Evolutionary conservation across 1,140 invertebrate species (phyloP).

Genomic region (Metopolophium dirhodum): DNA sequence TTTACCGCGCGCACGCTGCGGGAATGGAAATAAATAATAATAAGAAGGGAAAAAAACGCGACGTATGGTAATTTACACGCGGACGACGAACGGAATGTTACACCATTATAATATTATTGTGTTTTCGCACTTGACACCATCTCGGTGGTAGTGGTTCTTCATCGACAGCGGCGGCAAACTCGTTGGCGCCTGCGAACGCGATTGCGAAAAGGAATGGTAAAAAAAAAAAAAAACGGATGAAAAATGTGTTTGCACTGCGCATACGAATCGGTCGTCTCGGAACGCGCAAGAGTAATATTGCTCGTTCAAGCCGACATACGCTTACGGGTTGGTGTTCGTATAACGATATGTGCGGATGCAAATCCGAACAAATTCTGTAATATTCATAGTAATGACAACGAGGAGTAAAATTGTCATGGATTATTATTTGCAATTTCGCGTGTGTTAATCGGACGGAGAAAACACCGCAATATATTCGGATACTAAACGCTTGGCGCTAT

Average conservation of each 20-base stretch:
- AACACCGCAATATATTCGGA: too few species aligned
- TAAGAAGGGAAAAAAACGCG: constrained; percentile 20
- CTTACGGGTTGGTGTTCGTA: background rate
- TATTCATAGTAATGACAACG: too few species aligned
- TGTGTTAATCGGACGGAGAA: too few species aligned
- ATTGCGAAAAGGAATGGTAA: background rate
- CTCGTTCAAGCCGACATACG: background rate
- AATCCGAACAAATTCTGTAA: background rate
- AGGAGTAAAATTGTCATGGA: background rate
- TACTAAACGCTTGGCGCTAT: too few species aligned
- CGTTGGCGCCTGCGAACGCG: background rate
- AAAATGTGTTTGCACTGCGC: background rate
- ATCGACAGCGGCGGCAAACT: background rate
- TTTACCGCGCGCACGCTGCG: background rate
- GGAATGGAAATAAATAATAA: constrained; percentile 50
- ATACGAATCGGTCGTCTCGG: background rate
- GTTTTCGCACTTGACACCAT: constrained; percentile 36
- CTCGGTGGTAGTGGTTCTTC: background rate
- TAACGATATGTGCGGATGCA: too few species aligned
- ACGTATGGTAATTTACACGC: constrained; percentile 50
- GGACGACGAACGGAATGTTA: constrained; percentile 29
- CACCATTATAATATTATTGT: background rate
- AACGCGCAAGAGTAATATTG: background rate
- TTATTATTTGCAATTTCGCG: background rate
- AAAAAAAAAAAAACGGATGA: background rate